Base-by-base conservation (phyloP, 2,888 invertebrate genomes). In the Smittia sp. region DNA sequence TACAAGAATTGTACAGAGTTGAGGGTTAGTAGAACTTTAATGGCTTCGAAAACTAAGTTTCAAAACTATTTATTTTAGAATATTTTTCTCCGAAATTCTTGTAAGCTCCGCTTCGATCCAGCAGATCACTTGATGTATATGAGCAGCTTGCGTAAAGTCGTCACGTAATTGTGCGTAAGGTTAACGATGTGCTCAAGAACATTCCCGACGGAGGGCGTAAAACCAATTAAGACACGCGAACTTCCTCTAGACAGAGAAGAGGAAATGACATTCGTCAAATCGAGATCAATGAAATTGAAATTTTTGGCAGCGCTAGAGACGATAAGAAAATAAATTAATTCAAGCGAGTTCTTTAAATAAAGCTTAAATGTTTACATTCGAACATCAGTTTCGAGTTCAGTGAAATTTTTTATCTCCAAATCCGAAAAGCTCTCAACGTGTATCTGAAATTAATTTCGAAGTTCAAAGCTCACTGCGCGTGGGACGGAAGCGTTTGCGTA, bases 121-220 rank as follows among this genome's bases (percentile, higher is more conserved):
- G 46, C 39, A 1, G 73, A 73, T 3, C 62, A 73, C 9, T 27
- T 73, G 4, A 13, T 22, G 1, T 73, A 65, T 22, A 73, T 73
- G 73, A 15, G 46, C 9, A 15, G 25, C n/a, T 15, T 73, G n/a
- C 32, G 73, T n/a, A 73, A 73, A 27, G 73, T 73, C 39, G 72
- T 72, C n/a, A 15, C 18, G 11, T 72, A 72, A 62, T 63, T 63
- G 1, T 63, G n/a, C 2, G n/a, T 58, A 58, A 58, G n/a, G 18
- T 58, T 58, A 22, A 18, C 20, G 13, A 13, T 24, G 25, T 27
- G 15, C 15, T 22, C 9, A 9, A 58, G 9, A 27, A 63, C 27
- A 63, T 63, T 63, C 63, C 63, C 27, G n/a, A 13, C 11, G n/a
- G 63, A 27, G 58, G 20, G 22, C 24, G 24, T 24, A 58, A 58